These are phyloP conservation scores for Trypoxylus dichotomus DNA, from an alignment of 1,140 invertebrate genomes.

Conservation along the genomic window DNA sequence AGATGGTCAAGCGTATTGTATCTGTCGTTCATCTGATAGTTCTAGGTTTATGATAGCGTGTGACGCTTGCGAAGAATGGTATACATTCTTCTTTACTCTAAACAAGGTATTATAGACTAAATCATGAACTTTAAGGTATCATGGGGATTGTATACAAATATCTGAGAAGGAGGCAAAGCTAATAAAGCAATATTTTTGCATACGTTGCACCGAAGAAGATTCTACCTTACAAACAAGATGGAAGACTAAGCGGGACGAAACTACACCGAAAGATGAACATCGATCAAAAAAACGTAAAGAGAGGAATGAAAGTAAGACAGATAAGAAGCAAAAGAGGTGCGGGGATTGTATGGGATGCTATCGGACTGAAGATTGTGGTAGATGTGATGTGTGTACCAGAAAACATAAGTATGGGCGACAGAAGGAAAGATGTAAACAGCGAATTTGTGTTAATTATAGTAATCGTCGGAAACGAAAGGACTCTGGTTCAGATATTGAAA, in stretches of 20 bases:
- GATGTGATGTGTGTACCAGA: constrained; percentile 79
- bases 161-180: constrained; percentile 89
- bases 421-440: constrained; percentile 69
- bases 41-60: constrained; percentile 97
- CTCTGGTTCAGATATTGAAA: constrained; percentile 48
- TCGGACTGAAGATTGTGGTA: constrained; percentile 80
- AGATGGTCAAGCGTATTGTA: constrained; percentile 89
- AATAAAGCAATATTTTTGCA: constrained; percentile 93
- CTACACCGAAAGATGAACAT: constrained; percentile 53
- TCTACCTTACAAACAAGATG: constrained; percentile 79
- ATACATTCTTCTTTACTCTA: background rate
- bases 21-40: constrained; percentile 90
- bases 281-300: constrained; percentile 56
- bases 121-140: constrained; percentile 62
- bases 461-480: constrained; percentile 47
- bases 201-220: constrained; percentile 81
- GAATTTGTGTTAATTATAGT: constrained; percentile 57
- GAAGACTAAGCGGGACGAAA: constrained; percentile 64
- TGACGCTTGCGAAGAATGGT: constrained; percentile 96
- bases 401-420: constrained; percentile 79
- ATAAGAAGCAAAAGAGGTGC: constrained; percentile 64
- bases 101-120: too few relatives aligned
- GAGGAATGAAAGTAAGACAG: constrained; percentile 47
- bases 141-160: constrained; percentile 96
- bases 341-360: constrained; percentile 83